Evolutionary conservation across 2,113 vertebrate species (phyloP).

Genomic region (Speoplatyrhinus poulsoni): DNA sequence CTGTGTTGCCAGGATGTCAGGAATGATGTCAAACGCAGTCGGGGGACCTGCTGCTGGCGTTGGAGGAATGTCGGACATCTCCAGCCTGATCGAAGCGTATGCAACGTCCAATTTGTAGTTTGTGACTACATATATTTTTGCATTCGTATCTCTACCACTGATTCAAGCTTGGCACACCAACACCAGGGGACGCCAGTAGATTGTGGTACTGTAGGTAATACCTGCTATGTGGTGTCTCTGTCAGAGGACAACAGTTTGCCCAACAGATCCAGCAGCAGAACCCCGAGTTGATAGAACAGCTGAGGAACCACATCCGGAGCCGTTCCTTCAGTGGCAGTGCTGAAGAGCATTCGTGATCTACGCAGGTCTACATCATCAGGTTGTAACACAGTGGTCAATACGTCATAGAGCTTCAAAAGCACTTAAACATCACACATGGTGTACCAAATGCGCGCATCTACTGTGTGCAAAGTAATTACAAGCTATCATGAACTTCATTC

Average conservation of each 20-base stretch:
- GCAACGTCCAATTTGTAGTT: slow-evolving; percentile 34
- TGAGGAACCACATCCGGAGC: slow-evolving; percentile 95
- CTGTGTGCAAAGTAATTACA: too few species aligned
- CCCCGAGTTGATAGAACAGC: slow-evolving; percentile 95
- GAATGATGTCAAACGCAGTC: slow-evolving; percentile 97
- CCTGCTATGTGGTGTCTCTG: slow-evolving; percentile 43
- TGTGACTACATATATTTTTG: background rate
- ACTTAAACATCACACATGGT: background rate
- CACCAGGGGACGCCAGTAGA: too few species aligned
- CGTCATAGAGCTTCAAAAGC: background rate
- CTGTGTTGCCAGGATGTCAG: slow-evolving; percentile 86
- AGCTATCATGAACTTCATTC: too few species aligned
- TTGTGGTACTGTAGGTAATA: background rate
- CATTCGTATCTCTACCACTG: too few species aligned
- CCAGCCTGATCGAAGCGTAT: slow-evolving; percentile 97
- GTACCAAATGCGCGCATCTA: too few species aligned
- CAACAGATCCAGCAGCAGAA: slow-evolving; percentile 99
- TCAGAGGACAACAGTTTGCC: slow-evolving; percentile 96
- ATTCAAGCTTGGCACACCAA: too few species aligned
- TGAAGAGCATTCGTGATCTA: slow-evolving; percentile 91
- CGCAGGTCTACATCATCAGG: slow-evolving; percentile 25
- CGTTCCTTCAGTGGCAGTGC: slow-evolving; percentile 93
- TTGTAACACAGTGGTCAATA: too few species aligned
- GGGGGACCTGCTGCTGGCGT: slow-evolving; percentile 92
- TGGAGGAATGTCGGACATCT: slow-evolving; percentile 92